Percentiles rank a stretch among this genome's conserved stretches.
Evolutionary conservation across 1,140 invertebrate genomes (phyloP).

Genomic region (Hypsibius dujardini): DNA sequence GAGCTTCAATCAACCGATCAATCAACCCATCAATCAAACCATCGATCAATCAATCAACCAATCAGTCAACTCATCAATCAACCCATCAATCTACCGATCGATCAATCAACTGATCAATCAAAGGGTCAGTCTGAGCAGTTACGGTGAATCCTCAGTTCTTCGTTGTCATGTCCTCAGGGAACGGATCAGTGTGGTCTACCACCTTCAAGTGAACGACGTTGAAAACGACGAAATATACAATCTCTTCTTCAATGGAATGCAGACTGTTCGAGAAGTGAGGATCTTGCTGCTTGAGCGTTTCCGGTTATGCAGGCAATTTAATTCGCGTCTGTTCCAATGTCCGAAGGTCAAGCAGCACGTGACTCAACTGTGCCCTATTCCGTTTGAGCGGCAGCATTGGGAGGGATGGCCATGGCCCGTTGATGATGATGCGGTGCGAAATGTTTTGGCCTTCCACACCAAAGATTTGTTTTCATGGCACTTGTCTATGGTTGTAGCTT

Average conservation of each 20-base stretch:
- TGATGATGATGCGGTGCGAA: background rate
- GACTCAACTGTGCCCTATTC: background rate
- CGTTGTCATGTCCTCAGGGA: too few species aligned
- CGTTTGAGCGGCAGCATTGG: background rate
- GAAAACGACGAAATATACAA: conserved; percentile 11
- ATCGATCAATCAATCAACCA: too few species aligned
- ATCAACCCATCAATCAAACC: too few species aligned
- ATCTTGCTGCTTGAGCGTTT: too few species aligned
- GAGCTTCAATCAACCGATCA: too few species aligned
- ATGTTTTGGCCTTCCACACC: too few species aligned
- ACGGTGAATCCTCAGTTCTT: too few species aligned
- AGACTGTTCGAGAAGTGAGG: conserved; percentile 8
- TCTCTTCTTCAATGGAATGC: conserved; percentile 6
- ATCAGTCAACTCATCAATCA: too few species aligned
- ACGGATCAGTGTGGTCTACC: background rate
- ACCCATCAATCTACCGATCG: too few species aligned
- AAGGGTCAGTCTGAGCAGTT: background rate
- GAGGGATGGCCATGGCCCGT: conserved; percentile 9
- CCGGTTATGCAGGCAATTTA: conserved; percentile 2
- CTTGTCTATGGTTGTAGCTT: background rate
- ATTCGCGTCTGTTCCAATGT: background rate
- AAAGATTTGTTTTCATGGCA: background rate
- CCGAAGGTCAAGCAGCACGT: background rate
- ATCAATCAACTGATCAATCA: too few species aligned
- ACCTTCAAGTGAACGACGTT: background rate